Percentiles rank a stretch among this genome's conserved stretches.
phyloP scores from a whole-genome alignment of 2,113 vertebrate species.

The Urocynchramus pylzowi region DNA sequence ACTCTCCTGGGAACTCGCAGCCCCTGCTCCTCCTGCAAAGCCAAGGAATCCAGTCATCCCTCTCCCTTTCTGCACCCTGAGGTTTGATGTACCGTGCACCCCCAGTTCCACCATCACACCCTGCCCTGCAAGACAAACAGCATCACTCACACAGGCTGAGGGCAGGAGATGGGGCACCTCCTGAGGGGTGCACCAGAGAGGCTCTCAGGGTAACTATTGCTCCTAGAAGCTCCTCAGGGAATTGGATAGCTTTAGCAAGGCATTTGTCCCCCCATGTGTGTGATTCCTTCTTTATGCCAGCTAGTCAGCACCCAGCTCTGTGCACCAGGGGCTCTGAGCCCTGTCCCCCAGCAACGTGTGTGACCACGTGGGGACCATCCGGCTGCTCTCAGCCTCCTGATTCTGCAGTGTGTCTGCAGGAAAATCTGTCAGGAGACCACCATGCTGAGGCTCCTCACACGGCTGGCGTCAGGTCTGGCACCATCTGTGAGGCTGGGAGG shows the following conservation, averaged over 20 bases:
- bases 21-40: background rate
- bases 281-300: background rate
- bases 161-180: background rate
- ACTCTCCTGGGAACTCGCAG: background rate
- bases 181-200: background rate
- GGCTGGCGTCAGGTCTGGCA: background rate
- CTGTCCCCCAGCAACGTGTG: fast-evolving
- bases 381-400: background rate
- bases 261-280: fast-evolving
- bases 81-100: fast-evolving
- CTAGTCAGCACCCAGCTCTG: background rate
- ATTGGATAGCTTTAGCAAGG: background rate
- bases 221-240: background rate
- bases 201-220: fast-evolving
- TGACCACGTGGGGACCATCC: background rate
- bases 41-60: background rate
- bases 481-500: background rate
- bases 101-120: background rate
- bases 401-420: background rate
- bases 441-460: background rate
- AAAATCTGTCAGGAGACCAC: background rate
- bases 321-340: background rate
- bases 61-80: background rate
- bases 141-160: fast-evolving
- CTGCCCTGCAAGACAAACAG: background rate